These are phyloP conservation scores for Chrysomallon squamiferum DNA, from an alignment of 1,140 invertebrate species.

Conservation along the genomic window DNA sequence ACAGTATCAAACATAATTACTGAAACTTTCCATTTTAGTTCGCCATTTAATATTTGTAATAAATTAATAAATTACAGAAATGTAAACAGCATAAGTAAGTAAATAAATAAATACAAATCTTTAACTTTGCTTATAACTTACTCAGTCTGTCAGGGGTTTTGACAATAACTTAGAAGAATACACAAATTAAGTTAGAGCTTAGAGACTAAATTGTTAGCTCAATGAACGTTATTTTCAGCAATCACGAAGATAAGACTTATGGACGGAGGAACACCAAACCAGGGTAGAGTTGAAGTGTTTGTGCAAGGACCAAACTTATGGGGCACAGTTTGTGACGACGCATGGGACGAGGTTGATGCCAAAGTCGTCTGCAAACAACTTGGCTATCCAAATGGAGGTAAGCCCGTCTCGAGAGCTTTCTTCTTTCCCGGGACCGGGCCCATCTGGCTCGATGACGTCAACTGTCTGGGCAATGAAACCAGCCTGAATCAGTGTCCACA, in stretches of 20 bases:
- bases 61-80: no score
- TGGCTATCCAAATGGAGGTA: slow-evolving; percentile 59
- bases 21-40: no score
- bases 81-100: no score
- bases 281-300: slow-evolving; percentile 27
- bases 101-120: no score
- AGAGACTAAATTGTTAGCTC: no score
- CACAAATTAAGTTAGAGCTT: no score
- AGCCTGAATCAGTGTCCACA: slow-evolving; percentile 74
- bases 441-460: slow-evolving; percentile 74
- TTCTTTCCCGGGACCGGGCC: slow-evolving; percentile 48
- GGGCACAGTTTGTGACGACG: slow-evolving; percentile 32
- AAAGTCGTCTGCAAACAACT: slow-evolving; percentile 23
- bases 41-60: no score
- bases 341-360: slow-evolving; percentile 26
- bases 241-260: slow-evolving; percentile 20
- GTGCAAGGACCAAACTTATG: slow-evolving; percentile 21
- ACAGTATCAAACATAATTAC: no score
- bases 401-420: no score
- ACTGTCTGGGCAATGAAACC: slow-evolving; percentile 75
- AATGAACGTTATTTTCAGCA: slow-evolving; percentile 16
- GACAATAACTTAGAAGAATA: no score
- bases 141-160: no score
- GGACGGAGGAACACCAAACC: slow-evolving; percentile 5
- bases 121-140: no score